Evolutionary conservation across 2,888 invertebrate species (phyloP), one percentile per base, ranked within the genome.

Genomic region (Siphonodentalium dalli): DNA sequence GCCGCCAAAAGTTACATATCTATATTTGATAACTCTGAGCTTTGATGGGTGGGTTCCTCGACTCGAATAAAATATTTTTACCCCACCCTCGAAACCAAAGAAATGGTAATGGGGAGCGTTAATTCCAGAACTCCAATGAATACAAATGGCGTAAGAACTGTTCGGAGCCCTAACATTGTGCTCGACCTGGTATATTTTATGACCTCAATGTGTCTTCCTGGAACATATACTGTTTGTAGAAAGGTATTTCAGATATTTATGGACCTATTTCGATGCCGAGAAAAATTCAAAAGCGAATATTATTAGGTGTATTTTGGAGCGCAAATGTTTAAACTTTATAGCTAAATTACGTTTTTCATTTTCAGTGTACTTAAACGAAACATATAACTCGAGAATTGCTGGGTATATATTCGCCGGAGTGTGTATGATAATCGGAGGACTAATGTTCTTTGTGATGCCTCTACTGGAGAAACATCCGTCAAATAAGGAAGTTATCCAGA

Each of bases 401-500:
- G 75, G 77, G 23, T 77, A 72, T 58, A 60, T 78, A 15, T 75
- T 78, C 48, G 68, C 76, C 27, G 78, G 76, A 8, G 58, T 62
- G 7, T 37, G 68, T 27, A 72, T 75, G 74, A 48, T 77, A 38
- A 49, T 68, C 39, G 78, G 75, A 2, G 72, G 75, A 27, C 52
- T 74, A 5, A 45, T 75, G 24, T 69, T 76, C 51, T 77, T 73
- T 55, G 65, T 66, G 39, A 77, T 77, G 75, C 72, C 76, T 23
- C 68, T 65, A 35, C 71, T 75, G 31, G 68, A 74, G 46, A 66
- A 66, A 21, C 76, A 77, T 52, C 65, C 65, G 28, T 76, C 77
- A 44, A 78, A 78, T 59, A 66, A 71, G 43, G 73, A 72, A 51
- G 71, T 76, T 43, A 70, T 77, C 42, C 75, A 77, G 61, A 71